Conservation (phyloP, 2,888 invertebrate genomes). For the Hydrotaea cyrtoneurina region DNA sequence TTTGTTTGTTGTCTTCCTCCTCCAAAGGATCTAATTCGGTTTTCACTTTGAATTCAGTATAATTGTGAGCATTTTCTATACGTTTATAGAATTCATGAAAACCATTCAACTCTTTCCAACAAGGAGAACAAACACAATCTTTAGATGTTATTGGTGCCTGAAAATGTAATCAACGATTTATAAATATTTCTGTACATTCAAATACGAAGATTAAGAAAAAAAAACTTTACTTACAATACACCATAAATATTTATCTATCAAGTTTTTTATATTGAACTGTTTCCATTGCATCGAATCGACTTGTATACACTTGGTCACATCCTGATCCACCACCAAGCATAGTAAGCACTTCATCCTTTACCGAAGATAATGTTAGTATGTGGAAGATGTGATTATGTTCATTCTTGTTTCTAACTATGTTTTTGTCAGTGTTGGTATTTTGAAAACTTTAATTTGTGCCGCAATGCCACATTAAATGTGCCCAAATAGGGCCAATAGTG, state of each 20-base stretch:
- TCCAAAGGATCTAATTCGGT: background rate
- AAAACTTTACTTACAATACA: constrained; percentile 43
- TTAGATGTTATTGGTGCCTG: constrained; percentile 45
- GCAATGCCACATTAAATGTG: no score
- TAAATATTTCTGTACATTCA: background rate
- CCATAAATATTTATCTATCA: constrained; percentile 57
- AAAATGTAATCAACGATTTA: no score
- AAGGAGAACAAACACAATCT: no score
- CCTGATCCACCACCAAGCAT: background rate
- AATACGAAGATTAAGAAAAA: background rate
- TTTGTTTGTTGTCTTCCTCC: background rate
- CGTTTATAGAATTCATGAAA: constrained; percentile 73
- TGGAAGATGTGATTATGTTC: no score
- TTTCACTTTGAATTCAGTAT: background rate
- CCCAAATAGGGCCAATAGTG: no score
- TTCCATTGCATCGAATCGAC: constrained; percentile 35
- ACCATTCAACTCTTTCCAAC: constrained; percentile 72
- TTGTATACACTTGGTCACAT: background rate
- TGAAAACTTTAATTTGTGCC: no score
- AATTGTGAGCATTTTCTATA: constrained; percentile 68
- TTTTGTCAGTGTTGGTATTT: no score
- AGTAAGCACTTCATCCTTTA: constrained; percentile 35
- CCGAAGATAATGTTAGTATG: no score
- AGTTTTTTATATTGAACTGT: constrained; percentile 13
- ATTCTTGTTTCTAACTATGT: no score